phyloP scores from a whole-genome alignment of 2,113 vertebrate genomes.

The Strix aluco region DNA sequence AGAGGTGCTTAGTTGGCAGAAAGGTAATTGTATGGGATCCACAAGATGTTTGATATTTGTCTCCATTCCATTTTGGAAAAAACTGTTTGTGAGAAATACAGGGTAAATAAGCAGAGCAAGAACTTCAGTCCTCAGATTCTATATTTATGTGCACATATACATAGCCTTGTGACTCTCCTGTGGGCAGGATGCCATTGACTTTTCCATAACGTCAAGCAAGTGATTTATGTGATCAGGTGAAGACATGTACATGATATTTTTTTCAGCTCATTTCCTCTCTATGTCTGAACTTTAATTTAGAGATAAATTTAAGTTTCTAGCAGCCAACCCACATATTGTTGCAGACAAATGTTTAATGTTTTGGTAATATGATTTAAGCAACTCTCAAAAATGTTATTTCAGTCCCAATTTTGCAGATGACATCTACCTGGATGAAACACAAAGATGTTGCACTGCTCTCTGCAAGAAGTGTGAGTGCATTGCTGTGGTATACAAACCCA shows the following conservation, averaged over 20 bases:
- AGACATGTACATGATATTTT: conserved; percentile 36
- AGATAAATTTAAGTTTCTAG: not conserved
- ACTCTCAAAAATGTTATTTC: not conserved
- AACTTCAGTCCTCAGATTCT: not conserved
- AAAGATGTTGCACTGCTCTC: not conserved
- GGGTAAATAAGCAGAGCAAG: not conserved
- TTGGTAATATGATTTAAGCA: not conserved
- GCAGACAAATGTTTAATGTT: not conserved
- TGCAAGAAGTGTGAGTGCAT: not conserved
- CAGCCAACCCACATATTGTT: not conserved
- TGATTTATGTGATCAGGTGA: conserved; percentile 56
- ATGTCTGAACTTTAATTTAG: not conserved
- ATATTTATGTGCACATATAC: conserved; percentile 13
- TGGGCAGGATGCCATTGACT: conserved; percentile 18
- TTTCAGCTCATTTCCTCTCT: conserved; percentile 47
- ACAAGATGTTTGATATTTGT: not conserved
- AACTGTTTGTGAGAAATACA: not conserved
- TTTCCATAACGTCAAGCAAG: conserved; percentile 9
- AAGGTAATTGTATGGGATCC: not conserved
- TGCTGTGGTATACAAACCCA: not conserved
- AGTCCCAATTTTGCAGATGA: not conserved
- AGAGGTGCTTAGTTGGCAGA: rapidly evolving
- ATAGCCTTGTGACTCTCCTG: not conserved
- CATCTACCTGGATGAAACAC: not conserved
- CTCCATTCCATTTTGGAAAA: not conserved